Conservation (phyloP, 1,140 invertebrate species). For the Chironomus tepperi region DNA sequence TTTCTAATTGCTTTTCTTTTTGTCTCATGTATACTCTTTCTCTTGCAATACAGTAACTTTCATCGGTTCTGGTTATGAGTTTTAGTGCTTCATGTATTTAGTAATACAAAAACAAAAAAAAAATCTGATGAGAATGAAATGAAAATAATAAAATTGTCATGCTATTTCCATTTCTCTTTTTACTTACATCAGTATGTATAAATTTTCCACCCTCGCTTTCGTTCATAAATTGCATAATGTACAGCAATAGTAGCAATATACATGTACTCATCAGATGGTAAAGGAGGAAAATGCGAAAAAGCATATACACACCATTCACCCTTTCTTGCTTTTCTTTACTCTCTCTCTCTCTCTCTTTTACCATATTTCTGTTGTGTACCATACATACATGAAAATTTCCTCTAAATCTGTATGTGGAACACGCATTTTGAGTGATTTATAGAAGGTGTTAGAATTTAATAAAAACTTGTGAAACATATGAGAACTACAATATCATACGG, state of each 20-base stretch:
- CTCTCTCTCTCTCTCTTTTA: not conserved
- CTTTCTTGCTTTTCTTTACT: not conserved
- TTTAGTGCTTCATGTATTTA: not conserved
- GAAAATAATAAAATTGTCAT: constrained; percentile 12
- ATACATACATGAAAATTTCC: not conserved
- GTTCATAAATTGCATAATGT: not conserved
- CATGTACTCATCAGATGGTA: not conserved
- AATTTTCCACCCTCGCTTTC: not conserved
- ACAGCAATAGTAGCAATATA: not conserved
- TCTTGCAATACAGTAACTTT: not conserved
- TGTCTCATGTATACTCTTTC: not conserved
- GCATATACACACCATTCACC: constrained; percentile 5
- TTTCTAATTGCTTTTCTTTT: constrained; percentile 20
- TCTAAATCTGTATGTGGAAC: constrained; percentile 10
- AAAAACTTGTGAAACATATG: constrained; percentile 11
- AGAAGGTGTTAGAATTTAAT: constrained; percentile 14
- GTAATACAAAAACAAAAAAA: not conserved
- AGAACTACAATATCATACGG: not conserved
- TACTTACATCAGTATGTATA: not conserved
- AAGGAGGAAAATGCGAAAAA: not conserved
- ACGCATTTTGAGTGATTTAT: constrained; percentile 13
- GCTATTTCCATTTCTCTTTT: not conserved
- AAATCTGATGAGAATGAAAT: not conserved
- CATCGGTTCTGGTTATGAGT: constrained; percentile 14
- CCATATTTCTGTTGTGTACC: not conserved